phyloP scores from a whole-genome alignment of 2,797 vertebrate species.

The Nasua narica region DNA sequence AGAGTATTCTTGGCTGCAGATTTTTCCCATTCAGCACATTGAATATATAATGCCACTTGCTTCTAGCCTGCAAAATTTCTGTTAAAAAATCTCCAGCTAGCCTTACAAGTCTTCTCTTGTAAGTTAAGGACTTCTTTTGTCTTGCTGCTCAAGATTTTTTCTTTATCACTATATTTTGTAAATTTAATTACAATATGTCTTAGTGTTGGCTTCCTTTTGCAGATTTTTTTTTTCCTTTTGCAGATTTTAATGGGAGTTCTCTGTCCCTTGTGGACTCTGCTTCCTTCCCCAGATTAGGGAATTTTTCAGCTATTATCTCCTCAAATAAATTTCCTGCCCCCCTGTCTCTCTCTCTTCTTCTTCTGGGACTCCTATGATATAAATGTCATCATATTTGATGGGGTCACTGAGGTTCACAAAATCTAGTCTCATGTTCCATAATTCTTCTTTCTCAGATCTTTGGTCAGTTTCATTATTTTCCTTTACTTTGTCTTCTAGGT shows the following conservation, averaged over 20 bases:
- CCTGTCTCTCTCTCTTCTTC: background rate
- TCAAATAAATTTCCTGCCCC: background rate
- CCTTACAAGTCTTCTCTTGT: background rate
- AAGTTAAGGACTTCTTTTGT: background rate
- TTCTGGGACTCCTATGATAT: background rate
- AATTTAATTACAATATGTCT: background rate
- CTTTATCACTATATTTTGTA: background rate
- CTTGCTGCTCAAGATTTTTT: background rate
- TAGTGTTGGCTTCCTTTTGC: background rate
- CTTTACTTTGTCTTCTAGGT: background rate
- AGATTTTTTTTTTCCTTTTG: too few species aligned
- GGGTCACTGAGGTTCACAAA: background rate
- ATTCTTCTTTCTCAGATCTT: background rate
- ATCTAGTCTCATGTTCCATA: background rate
- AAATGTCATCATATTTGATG: background rate
- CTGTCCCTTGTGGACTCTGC: background rate
- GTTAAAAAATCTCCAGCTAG: background rate
- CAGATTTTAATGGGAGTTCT: background rate
- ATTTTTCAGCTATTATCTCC: background rate
- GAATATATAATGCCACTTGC: background rate
- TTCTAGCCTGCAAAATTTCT: background rate
- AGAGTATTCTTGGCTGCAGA: background rate
- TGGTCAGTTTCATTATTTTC: background rate
- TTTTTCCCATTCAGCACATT: background rate
- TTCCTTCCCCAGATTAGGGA: background rate